Conservation (phyloP, 2,888 invertebrate genomes). For the Sinohyriopsis cumingii region DNA sequence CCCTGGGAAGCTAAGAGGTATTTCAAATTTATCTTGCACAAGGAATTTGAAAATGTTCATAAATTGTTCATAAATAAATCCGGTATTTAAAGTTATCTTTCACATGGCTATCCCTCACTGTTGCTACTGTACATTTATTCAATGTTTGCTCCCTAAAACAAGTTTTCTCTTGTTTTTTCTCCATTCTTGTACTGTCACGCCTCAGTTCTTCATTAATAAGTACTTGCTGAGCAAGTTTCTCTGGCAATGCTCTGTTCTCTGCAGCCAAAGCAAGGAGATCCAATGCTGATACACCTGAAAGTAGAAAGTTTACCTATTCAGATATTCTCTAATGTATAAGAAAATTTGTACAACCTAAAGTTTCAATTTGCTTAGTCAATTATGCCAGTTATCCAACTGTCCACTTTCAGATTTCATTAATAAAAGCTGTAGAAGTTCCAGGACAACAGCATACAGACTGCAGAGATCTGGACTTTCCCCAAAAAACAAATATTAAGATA, state of each 20-base stretch:
- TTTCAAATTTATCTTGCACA: constrained; percentile 5
- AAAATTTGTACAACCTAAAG: neutral
- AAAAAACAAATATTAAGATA: no score
- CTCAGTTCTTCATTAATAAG: constrained; percentile 1
- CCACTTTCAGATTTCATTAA: no score
- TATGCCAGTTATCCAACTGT: neutral
- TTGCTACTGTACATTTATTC: constrained; percentile 3
- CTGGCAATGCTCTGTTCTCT: constrained; percentile 10
- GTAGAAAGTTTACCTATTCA: neutral
- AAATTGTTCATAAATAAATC: constrained; percentile 14
- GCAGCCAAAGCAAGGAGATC: constrained; percentile 11
- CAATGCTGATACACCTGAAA: constrained; percentile 14
- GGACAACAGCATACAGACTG: no score
- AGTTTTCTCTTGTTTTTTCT: neutral
- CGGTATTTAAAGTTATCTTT: constrained; percentile 13
- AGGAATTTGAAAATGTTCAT: no score
- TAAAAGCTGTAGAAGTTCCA: neutral
- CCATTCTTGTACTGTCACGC: neutral
- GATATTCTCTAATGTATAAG: neutral
- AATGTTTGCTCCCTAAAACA: neutral
- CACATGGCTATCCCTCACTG: constrained; percentile 4
- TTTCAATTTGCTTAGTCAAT: no score
- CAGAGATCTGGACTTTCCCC: no score
- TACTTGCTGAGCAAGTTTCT: neutral
- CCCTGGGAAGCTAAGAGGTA: constrained; percentile 3